These are phyloP conservation scores for Psilanteris sp. DNA, from an alignment of 1,140 invertebrate species.

Conservation along the genomic window DNA sequence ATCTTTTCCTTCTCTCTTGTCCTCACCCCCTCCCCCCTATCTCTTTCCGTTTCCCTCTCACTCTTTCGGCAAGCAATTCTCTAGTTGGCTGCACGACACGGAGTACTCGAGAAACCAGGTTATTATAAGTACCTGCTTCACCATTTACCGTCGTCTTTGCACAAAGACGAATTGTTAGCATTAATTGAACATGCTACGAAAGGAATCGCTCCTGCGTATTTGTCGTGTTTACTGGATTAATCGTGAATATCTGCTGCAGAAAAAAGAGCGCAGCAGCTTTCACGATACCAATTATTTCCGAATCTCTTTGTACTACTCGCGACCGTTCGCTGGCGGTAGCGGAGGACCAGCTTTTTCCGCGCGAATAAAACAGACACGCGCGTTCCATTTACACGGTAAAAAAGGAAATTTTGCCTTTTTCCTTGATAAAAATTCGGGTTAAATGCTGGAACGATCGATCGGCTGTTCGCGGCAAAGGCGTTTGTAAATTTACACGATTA, in stretches of 20 bases:
- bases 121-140: conserved; percentile 74
- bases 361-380: conserved; percentile 5
- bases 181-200: conserved; percentile 71
- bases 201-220: conserved; percentile 55
- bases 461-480: not conserved
- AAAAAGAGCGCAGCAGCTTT: conserved; percentile 33
- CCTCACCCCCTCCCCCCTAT: conserved; percentile 19
- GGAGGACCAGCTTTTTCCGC: conserved; percentile 9
- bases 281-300: conserved; percentile 50
- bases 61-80: conserved; percentile 46
- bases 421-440: conserved; percentile 1
- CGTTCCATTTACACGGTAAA: not conserved
- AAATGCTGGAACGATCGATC: conserved; percentile 5
- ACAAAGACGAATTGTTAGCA: conserved; percentile 75
- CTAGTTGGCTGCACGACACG: conserved; percentile 55
- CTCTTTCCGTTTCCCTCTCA: not conserved
- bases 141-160: conserved; percentile 70
- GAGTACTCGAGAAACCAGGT: conserved; percentile 71
- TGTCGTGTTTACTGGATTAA: conserved; percentile 60
- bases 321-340: not conserved
- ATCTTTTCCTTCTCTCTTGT: conserved; percentile 21
- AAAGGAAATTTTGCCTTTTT: not conserved
- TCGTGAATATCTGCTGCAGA: conserved; percentile 52
- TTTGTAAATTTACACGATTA: conserved; percentile 4
- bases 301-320: conserved; percentile 27